Evolutionary conservation across 2,113 vertebrate genomes (phyloP).

Genomic region (Pelecanus crispus): DNA sequence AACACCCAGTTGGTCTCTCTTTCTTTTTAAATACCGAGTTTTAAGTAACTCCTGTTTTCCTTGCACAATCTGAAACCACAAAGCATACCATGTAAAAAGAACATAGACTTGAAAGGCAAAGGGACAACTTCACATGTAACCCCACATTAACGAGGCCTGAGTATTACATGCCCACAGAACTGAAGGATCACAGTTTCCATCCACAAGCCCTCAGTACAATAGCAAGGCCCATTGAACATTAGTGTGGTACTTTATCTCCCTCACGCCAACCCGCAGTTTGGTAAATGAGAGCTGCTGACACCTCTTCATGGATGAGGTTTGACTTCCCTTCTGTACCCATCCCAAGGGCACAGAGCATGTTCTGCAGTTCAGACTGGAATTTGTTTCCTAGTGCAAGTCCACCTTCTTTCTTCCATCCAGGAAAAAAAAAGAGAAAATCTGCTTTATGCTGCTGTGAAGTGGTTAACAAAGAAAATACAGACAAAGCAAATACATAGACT

Average conservation of each 20-base stretch:
- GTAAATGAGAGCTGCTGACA: conserved; percentile 9
- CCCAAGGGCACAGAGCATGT: conserved; percentile 21
- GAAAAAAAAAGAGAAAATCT: background rate
- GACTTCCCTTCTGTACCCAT: background rate
- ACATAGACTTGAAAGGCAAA: background rate
- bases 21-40: background rate
- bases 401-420: background rate
- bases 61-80: background rate
- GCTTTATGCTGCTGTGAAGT: background rate
- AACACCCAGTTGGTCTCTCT: background rate
- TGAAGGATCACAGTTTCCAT: background rate
- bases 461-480: background rate
- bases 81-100: background rate
- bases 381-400: background rate
- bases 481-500: background rate
- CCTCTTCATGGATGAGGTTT: background rate
- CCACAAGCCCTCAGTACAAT: background rate
- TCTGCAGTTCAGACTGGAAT: background rate
- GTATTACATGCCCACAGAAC: background rate
- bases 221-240: conserved; percentile 39
- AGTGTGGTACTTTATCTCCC: background rate
- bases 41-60: background rate
- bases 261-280: background rate
- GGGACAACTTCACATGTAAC: background rate
- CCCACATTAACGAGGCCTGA: background rate